phyloP scores from a whole-genome alignment of 1,140 invertebrate species.

The Stegodyphus mimosarum region DNA sequence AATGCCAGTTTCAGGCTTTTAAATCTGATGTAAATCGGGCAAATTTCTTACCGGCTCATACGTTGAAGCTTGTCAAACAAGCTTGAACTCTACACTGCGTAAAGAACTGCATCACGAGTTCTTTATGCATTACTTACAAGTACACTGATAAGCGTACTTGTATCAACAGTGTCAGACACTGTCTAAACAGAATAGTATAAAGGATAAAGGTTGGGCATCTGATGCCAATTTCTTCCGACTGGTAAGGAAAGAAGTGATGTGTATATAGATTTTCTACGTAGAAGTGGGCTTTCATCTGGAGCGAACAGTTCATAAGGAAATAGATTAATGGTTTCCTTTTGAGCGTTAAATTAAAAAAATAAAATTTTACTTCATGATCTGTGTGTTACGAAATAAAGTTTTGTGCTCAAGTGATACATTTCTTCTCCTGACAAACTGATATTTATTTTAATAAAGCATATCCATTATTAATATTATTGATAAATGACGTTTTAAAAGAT shows the following conservation, averaged over 20 bases:
- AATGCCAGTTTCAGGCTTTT: constrained; percentile 21
- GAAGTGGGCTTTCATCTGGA: constrained; percentile 49
- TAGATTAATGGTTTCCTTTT: constrained; percentile 34
- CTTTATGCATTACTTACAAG: constrained; percentile 17
- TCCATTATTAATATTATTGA: no score
- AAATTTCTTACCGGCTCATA: constrained; percentile 13
- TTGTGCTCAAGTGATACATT: no score
- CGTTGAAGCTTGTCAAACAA: constrained; percentile 58
- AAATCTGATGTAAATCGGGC: constrained; percentile 31
- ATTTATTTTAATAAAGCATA: no score
- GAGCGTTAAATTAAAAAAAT: background rate
- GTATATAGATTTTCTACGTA: constrained; percentile 25
- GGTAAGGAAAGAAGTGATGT: constrained; percentile 30
- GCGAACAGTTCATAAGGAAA: background rate
- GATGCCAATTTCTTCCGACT: constrained; percentile 51
- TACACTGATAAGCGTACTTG: constrained; percentile 34
- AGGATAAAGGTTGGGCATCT: constrained; percentile 34
- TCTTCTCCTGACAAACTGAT: no score
- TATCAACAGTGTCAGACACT: constrained; percentile 58
- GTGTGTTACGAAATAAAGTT: no score
- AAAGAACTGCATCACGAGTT: constrained; percentile 12
- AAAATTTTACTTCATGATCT: background rate
- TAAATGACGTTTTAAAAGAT: no score
- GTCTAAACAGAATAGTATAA: constrained; percentile 56
- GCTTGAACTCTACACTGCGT: constrained; percentile 18